These are phyloP conservation scores for Cotesia congregata DNA, from an alignment of 2,888 invertebrate genomes.

Conservation along the genomic window DNA sequence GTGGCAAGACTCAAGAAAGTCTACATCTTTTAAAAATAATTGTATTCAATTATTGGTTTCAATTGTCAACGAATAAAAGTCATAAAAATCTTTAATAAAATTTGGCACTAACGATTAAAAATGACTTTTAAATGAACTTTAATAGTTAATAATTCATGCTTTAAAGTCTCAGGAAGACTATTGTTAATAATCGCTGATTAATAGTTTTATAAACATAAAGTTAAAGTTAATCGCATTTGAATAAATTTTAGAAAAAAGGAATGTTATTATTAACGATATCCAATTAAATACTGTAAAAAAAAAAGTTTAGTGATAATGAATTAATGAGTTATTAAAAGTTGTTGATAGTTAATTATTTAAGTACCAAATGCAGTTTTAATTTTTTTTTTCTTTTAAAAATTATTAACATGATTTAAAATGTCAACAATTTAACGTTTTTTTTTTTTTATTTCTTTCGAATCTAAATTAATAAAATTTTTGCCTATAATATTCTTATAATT, in stretches of 20 bases:
- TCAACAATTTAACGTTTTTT: conserved; percentile 8
- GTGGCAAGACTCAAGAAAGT: not conserved
- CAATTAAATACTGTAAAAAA: not conserved
- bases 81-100: not conserved
- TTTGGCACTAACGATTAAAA: not conserved
- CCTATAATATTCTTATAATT: not conserved
- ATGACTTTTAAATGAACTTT: not conserved
- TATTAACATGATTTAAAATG: not conserved
- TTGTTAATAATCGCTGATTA: not conserved
- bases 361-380: conserved; percentile 13
- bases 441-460: not conserved
- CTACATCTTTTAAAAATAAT: conserved; percentile 13
- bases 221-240: not conserved
- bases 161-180: not conserved
- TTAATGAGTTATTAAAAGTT: not conserved
- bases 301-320: not conserved
- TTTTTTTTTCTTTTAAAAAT: not conserved
- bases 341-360: conserved; percentile 5
- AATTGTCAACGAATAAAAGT: not conserved
- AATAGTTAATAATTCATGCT: not conserved
- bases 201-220: not conserved
- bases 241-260: not conserved
- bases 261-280: not conserved
- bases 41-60: not conserved
- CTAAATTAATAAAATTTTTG: not conserved